Percentiles rank a stretch among this genome's conserved stretches.
These are phyloP conservation scores for Pristionchus fissidentatus DNA, from an alignment of 2,888 invertebrate species.

Conservation along the genomic window DNA sequence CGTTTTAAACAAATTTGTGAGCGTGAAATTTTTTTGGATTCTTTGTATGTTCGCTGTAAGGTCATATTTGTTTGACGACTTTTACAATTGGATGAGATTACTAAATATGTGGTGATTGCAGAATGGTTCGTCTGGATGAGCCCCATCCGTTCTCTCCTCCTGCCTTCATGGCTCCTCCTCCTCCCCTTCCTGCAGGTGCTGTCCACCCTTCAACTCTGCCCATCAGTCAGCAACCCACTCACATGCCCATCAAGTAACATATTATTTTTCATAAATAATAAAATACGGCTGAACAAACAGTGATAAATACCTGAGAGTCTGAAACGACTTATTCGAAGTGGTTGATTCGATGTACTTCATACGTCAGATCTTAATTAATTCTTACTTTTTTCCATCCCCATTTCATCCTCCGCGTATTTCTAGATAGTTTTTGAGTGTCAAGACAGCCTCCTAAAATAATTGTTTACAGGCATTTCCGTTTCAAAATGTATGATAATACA, in stretches of 20 bases:
- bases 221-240: constrained; percentile 34
- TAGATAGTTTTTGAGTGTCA: too few relatives aligned
- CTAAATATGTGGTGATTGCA: neutral
- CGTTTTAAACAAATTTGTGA: neutral
- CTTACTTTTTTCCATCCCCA: too few relatives aligned
- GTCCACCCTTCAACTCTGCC: neutral
- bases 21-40: too few relatives aligned
- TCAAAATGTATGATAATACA: neutral
- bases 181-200: constrained; percentile 43
- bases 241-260: constrained; percentile 19
- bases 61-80: neutral
- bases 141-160: constrained; percentile 54
- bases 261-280: neutral
- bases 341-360: too few relatives aligned
- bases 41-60: neutral
- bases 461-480: too few relatives aligned
- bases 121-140: constrained; percentile 11
- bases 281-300: too few relatives aligned
- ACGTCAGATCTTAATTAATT: too few relatives aligned
- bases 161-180: constrained; percentile 53
- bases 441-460: neutral
- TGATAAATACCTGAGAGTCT: too few relatives aligned
- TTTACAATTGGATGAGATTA: too few relatives aligned
- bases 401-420: neutral
- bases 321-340: too few relatives aligned